These are phyloP conservation scores for Nycteola revayana DNA, from an alignment of 2,888 invertebrate genomes.

Conservation along the genomic window DNA sequence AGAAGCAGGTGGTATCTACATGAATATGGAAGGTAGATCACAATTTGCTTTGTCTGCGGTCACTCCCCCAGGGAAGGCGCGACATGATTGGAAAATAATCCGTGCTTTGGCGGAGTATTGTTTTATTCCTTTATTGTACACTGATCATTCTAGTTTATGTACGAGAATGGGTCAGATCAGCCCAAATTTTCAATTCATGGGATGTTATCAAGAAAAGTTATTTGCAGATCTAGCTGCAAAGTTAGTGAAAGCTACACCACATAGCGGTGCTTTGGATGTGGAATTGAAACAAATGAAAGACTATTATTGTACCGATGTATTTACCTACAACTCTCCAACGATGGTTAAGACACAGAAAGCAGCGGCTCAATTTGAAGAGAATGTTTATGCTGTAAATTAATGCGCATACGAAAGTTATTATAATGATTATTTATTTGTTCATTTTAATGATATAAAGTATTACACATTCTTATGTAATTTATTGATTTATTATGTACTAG, in stretches of 20 bases:
- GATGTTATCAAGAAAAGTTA: conserved; percentile 49
- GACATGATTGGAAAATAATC: conserved; percentile 98
- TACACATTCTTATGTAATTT: too few species aligned
- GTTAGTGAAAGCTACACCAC: conserved; percentile 17
- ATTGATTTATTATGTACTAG: too few species aligned
- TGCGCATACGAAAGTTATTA: conserved; percentile 2
- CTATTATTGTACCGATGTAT: conserved; percentile 68
- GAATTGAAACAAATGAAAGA: conserved; percentile 53
- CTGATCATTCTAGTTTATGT: conserved; percentile 45
- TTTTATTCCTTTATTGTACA: conserved; percentile 49
- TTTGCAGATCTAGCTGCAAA: conserved; percentile 38
- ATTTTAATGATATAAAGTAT: too few species aligned
- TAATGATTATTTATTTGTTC: conserved; percentile 3
- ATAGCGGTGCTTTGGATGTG: conserved; percentile 33
- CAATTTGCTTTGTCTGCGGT: conserved; percentile 94
- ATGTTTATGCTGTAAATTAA: conserved; percentile 40
- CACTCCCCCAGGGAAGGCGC: conserved; percentile 94
- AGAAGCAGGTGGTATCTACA: conserved; percentile 96
- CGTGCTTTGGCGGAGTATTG: conserved; percentile 64
- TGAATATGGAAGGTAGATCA: conserved; percentile 97
- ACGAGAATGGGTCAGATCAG: conserved; percentile 59
- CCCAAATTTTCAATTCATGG: conserved; percentile 54
- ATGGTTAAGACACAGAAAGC: conserved; percentile 63
- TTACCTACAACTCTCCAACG: conserved; percentile 61
- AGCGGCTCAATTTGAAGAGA: conserved; percentile 34